Conservation (phyloP, 2,797 vertebrate species). For the Spinibarbus caldwelli region DNA sequence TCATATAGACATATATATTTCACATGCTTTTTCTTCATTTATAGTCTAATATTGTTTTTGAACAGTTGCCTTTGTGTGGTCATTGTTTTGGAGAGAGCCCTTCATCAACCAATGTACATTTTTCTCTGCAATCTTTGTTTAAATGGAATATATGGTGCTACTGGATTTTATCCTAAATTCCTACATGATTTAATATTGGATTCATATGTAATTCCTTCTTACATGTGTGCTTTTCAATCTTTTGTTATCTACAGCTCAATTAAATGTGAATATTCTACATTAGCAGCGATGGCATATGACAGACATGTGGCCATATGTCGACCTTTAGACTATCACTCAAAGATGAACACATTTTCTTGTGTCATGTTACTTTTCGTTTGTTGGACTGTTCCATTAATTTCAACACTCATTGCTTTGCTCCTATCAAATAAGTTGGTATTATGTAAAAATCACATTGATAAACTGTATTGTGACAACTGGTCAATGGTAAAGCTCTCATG, state of each 20-base stretch:
- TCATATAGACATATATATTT: constrained; percentile 37
- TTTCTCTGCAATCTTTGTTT: constrained; percentile 53
- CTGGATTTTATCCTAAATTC: constrained; percentile 58
- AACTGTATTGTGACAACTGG: constrained; percentile 54
- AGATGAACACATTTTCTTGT: constrained; percentile 28
- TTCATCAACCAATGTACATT: constrained; percentile 58
- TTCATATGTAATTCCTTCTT: constrained; percentile 43
- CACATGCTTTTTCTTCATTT: constrained; percentile 23
- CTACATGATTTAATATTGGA: constrained; percentile 51
- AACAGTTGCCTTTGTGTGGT: constrained; percentile 29
- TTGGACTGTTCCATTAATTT: constrained; percentile 15
- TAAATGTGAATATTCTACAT: constrained; percentile 66
- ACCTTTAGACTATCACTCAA: constrained; percentile 69
- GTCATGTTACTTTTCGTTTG: constrained; percentile 4
- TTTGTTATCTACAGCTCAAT: constrained; percentile 53
- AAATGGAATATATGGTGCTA: constrained; percentile 52
- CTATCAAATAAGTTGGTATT: constrained; percentile 19
- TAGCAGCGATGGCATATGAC: constrained; percentile 75
- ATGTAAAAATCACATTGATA: constrained; percentile 47
- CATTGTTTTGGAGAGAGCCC: constrained; percentile 44
- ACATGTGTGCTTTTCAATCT: constrained; percentile 38
- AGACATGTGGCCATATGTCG: constrained; percentile 72
- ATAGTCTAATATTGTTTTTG: constrained; percentile 37
- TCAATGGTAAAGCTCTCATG: constrained; percentile 49
- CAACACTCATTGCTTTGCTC: neutral